Evolutionary conservation across 2,797 vertebrate species (phyloP).

Genomic region (Prunella strophiata): DNA sequence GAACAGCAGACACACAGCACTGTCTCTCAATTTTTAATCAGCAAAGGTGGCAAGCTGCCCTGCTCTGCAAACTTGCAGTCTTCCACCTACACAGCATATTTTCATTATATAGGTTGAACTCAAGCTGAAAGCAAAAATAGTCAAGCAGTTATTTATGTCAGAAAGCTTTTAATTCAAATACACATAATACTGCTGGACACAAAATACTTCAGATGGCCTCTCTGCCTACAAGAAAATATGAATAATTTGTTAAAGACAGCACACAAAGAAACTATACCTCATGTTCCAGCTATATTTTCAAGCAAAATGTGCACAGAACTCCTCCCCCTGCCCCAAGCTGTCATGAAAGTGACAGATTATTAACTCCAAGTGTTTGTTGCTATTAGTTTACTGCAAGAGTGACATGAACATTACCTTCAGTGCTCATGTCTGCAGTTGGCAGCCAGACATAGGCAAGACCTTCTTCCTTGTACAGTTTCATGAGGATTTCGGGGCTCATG

Average conservation of each 20-base stretch:
- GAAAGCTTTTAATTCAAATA: slow-evolving; percentile 14
- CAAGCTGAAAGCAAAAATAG: neutral
- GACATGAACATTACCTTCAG: slow-evolving; percentile 83
- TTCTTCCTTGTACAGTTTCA: slow-evolving; percentile 88
- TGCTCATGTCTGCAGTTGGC: slow-evolving; percentile 97
- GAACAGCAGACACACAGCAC: neutral
- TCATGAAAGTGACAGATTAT: neutral
- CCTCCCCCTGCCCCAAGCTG: neutral
- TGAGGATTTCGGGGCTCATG: slow-evolving; percentile 90
- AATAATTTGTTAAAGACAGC: neutral
- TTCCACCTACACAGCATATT: neutral
- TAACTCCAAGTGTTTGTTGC: neutral
- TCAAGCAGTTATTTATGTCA: neutral
- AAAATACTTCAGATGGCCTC: neutral
- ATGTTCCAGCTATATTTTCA: neutral
- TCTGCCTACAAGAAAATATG: neutral
- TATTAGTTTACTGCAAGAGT: neutral
- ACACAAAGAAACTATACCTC: neutral
- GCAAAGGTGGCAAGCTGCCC: neutral
- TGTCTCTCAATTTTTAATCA: neutral
- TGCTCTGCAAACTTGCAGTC: neutral
- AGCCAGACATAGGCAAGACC: slow-evolving; percentile 93
- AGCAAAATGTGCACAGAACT: neutral
- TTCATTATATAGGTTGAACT: neutral
- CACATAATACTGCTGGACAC: neutral